These are phyloP conservation scores for Styela plicata DNA, from an alignment of 23 tunicate genomes.

Conservation along the genomic window DNA sequence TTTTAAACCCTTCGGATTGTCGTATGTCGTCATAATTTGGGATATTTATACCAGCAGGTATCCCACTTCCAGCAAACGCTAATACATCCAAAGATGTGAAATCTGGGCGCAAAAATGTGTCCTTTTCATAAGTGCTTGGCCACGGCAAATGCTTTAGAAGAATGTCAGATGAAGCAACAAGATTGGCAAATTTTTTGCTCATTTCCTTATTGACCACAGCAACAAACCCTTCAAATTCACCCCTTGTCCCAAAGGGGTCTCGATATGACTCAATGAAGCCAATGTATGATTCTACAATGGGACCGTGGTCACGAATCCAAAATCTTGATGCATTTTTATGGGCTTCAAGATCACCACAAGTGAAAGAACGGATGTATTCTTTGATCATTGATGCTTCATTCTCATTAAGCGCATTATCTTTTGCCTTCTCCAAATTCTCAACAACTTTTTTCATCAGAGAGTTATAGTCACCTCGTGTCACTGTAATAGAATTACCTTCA, in stretches of 20 bases:
- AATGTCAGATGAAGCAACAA: constrained; percentile 12
- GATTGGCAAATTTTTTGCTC: constrained; percentile 31
- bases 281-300: constrained; percentile 29
- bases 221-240: constrained; percentile 33
- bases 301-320: constrained; percentile 34
- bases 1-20: constrained; percentile 31
- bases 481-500: constrained; percentile 7
- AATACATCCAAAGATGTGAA: constrained; percentile 29
- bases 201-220: constrained; percentile 31
- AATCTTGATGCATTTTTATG: constrained; percentile 21
- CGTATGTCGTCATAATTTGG: constrained; percentile 33
- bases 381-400: constrained; percentile 20
- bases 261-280: constrained; percentile 29
- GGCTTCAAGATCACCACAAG: constrained; percentile 15
- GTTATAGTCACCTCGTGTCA: constrained; percentile 20
- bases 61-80: constrained; percentile 29
- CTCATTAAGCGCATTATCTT: constrained; percentile 22
- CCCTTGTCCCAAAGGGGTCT: constrained; percentile 27
- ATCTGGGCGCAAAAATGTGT: constrained; percentile 22
- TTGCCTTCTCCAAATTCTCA: constrained; percentile 29
- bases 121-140: constrained; percentile 21
- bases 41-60: constrained; percentile 28
- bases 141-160: constrained; percentile 16
- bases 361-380: constrained; percentile 26
- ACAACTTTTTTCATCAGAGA: constrained; percentile 21